Conservation (phyloP, 2,797 vertebrate species). For the Carapus acus region DNA sequence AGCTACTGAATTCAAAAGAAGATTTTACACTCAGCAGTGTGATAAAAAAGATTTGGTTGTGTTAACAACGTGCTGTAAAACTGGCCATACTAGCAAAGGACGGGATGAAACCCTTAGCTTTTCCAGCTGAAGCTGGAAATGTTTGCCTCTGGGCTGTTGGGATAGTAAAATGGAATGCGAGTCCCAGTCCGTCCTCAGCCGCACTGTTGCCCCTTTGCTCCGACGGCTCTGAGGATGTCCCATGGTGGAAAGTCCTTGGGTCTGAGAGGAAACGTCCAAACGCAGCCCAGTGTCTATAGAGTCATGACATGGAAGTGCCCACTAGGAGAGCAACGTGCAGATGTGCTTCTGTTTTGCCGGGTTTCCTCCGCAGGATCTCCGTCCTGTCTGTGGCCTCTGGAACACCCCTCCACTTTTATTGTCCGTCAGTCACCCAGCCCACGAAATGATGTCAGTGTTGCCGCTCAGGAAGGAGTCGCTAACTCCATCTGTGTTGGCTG, state of each 20-base stretch:
- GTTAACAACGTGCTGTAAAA: background rate
- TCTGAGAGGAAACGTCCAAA: slow-evolving; percentile 66
- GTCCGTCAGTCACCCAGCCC: slow-evolving; percentile 17
- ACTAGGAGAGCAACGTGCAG: slow-evolving; percentile 56
- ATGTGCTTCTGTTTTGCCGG: slow-evolving; percentile 69
- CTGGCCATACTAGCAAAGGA: background rate
- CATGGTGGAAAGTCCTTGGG: slow-evolving; percentile 69
- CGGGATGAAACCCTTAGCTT: slow-evolving; percentile 9
- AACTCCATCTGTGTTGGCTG: slow-evolving; percentile 10
- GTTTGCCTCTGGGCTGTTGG: slow-evolving; percentile 38
- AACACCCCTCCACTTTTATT: slow-evolving; percentile 37
- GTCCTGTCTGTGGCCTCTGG: slow-evolving; percentile 53
- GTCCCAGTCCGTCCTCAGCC: slow-evolving; percentile 28
- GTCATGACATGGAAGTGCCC: slow-evolving; percentile 65
- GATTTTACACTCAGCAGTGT: slow-evolving; percentile 1
- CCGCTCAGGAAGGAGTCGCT: background rate
- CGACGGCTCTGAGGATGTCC: slow-evolving; percentile 64
- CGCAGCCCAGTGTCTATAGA: slow-evolving; percentile 46
- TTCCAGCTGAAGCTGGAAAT: slow-evolving; percentile 32
- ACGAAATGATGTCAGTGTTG: slow-evolving; percentile 2
- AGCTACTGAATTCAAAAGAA: slow-evolving; percentile 7
- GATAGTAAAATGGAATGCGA: slow-evolving; percentile 18
- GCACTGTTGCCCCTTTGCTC: slow-evolving; percentile 40
- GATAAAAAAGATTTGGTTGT: slow-evolving; percentile 2
- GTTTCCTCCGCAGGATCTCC: slow-evolving; percentile 67